Conservation (phyloP, 2,888 invertebrate species). For the Venustoraphidia nigricollis region DNA sequence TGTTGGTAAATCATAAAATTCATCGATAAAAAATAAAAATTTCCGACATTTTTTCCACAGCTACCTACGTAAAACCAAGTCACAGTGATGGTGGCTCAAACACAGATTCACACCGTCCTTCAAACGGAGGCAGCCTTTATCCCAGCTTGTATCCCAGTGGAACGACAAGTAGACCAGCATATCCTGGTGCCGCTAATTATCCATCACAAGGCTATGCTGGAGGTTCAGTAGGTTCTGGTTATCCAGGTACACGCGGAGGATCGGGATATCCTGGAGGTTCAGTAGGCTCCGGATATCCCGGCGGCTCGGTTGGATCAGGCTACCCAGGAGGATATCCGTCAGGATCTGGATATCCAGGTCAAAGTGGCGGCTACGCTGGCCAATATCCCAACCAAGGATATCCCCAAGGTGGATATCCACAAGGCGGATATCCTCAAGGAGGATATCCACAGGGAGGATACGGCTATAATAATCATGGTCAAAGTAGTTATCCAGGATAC, state of each 20-base stretch:
- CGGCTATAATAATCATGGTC: background rate
- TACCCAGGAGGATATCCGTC: background rate
- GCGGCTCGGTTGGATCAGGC: background rate
- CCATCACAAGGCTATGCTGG: conserved; percentile 4
- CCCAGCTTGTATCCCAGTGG: conserved; percentile 3
- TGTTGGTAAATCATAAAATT: no score
- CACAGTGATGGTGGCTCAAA: conserved; percentile 13
- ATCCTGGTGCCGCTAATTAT: background rate
- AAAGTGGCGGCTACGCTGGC: conserved; percentile 10
- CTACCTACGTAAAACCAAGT: conserved; percentile 5
- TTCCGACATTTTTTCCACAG: conserved; percentile 4
- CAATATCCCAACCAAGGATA: conserved; percentile 9
- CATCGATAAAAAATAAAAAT: no score
- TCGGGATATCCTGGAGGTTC: conserved; percentile 4
- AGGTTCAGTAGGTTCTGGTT: conserved; percentile 5
- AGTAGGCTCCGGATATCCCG: conserved; percentile 1
- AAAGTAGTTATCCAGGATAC: background rate
- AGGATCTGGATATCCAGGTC: conserved; percentile 10
- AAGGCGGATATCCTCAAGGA: conserved; percentile 4
- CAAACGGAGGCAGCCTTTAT: background rate
- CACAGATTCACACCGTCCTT: conserved; percentile 19
- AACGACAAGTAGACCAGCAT: conserved; percentile 3
- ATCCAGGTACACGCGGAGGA: conserved; percentile 5
- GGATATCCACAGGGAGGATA: conserved; percentile 14
- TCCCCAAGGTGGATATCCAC: conserved; percentile 15